Evolutionary conservation across 2,888 invertebrate genomes (phyloP).

Genomic region (Callosobruchus maculatus): DNA sequence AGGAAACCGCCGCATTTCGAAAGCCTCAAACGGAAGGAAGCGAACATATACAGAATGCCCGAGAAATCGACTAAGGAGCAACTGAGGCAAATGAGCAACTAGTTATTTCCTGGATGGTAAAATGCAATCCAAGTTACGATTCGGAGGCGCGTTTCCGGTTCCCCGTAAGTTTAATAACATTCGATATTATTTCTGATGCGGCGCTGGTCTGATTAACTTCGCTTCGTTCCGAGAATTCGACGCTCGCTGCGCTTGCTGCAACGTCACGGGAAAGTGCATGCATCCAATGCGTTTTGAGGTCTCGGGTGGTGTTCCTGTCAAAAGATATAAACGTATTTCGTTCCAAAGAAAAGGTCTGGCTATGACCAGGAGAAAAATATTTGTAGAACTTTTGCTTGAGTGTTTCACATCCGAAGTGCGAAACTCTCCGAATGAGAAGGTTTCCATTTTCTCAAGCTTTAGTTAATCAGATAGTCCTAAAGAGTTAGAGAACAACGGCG

Average conservation of each 20-base stretch:
- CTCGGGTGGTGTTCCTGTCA: neutral
- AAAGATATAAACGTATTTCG: neutral
- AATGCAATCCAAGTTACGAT: neutral
- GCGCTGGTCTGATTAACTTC: neutral
- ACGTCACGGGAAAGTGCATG: neutral
- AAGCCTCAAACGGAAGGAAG: neutral
- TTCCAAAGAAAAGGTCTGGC: no score
- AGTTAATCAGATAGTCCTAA: no score
- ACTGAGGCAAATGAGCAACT: neutral
- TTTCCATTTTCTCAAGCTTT: no score
- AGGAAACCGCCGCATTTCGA: neutral
- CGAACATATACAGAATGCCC: neutral
- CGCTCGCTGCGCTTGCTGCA: neutral
- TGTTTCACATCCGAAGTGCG: no score
- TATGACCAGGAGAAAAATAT: no score
- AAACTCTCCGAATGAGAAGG: no score
- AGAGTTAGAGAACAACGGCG: no score
- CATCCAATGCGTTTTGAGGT: neutral
- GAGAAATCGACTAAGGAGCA: neutral
- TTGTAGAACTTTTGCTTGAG: no score
- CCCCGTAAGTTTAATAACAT: neutral
- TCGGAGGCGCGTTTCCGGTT: neutral
- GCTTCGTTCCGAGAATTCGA: neutral
- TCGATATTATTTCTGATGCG: neutral
- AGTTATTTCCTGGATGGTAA: neutral